Percentiles rank a stretch among this genome's conserved stretches.
phyloP scores from a whole-genome alignment of 2,888 invertebrate species.

The Drosophila ezoana region DNA sequence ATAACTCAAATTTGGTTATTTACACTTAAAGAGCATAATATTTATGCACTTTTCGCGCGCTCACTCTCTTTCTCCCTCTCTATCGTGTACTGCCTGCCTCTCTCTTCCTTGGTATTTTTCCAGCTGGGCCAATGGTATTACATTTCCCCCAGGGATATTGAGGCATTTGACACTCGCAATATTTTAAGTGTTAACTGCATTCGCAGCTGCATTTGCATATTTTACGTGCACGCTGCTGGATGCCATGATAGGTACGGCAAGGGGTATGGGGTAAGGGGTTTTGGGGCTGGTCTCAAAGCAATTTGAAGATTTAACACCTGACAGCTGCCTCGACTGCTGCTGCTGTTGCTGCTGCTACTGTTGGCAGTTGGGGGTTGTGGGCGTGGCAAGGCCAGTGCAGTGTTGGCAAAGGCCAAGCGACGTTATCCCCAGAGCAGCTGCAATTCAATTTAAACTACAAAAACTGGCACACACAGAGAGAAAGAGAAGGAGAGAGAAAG shows the following conservation, averaged over 20 bases:
- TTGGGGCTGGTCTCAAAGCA: constrained; percentile 57
- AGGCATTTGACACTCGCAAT: constrained; percentile 69
- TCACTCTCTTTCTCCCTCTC: not conserved
- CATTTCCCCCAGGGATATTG: constrained; percentile 54
- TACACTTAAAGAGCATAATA: constrained; percentile 39
- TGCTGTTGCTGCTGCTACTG: constrained; percentile 19
- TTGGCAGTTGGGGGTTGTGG: constrained; percentile 31
- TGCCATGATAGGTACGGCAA: constrained; percentile 1
- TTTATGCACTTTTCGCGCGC: constrained; percentile 32
- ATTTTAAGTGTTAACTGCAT: constrained; percentile 73
- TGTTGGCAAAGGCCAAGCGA: constrained; percentile 45
- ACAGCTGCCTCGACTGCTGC: constrained; percentile 33
- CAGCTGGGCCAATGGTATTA: constrained; percentile 48
- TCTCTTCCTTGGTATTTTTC: constrained; percentile 13
- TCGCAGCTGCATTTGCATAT: constrained; percentile 69
- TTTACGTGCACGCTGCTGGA: constrained; percentile 41
- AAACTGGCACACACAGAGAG: constrained; percentile 8
- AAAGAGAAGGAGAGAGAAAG: not conserved
- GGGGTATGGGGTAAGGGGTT: not conserved
- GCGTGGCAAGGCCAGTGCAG: constrained; percentile 41
- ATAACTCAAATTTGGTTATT: constrained; percentile 31
- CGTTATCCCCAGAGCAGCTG: constrained; percentile 41
- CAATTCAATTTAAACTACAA: constrained; percentile 63
- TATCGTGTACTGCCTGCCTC: not conserved
- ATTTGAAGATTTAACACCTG: constrained; percentile 74